These are phyloP conservation scores for Salvelinus sp. DNA, from an alignment of 2,113 vertebrate species.

Conservation along the genomic window DNA sequence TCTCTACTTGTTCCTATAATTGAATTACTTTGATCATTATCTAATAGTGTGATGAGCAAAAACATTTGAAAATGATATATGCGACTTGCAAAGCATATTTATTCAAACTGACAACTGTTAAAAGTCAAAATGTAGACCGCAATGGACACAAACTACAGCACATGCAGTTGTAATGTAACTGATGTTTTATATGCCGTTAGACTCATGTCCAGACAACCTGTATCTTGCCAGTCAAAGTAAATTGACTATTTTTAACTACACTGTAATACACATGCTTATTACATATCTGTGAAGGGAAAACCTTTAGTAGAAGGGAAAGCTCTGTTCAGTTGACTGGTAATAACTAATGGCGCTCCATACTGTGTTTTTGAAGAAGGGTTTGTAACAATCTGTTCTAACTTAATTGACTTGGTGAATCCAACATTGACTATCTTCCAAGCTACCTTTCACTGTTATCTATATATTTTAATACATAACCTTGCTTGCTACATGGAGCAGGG, in stretches of 20 bases:
- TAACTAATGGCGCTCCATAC: background rate
- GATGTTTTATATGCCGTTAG: background rate
- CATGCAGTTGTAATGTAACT: slow-evolving; percentile 33
- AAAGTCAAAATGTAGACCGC: no score
- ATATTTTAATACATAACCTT: slow-evolving; percentile 23
- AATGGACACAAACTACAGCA: background rate
- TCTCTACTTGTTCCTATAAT: slow-evolving; percentile 31
- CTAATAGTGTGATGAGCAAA: slow-evolving; percentile 40
- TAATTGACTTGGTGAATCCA: background rate
- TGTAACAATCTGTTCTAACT: background rate
- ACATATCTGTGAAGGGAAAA: slow-evolving; percentile 56
- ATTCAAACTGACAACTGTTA: no score
- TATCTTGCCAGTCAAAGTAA: background rate
- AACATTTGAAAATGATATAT: slow-evolving; percentile 16
- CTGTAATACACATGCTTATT: slow-evolving; percentile 20
- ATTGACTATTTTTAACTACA: slow-evolving; percentile 4
- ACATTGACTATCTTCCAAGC: slow-evolving; percentile 20
- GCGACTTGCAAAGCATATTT: background rate
- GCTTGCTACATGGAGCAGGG: background rate
- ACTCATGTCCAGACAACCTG: slow-evolving; percentile 9
- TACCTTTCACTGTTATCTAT: slow-evolving; percentile 36
- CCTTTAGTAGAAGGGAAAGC: slow-evolving; percentile 15
- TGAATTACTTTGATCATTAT: slow-evolving; percentile 41
- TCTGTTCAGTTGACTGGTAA: slow-evolving; percentile 31
- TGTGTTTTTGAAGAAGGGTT: background rate